A percentile compares a stretch with the other conserved stretches of the same genome.
phyloP scores from a whole-genome alignment of 2,888 invertebrate genomes.

The Meiosimyza decipiens region DNA sequence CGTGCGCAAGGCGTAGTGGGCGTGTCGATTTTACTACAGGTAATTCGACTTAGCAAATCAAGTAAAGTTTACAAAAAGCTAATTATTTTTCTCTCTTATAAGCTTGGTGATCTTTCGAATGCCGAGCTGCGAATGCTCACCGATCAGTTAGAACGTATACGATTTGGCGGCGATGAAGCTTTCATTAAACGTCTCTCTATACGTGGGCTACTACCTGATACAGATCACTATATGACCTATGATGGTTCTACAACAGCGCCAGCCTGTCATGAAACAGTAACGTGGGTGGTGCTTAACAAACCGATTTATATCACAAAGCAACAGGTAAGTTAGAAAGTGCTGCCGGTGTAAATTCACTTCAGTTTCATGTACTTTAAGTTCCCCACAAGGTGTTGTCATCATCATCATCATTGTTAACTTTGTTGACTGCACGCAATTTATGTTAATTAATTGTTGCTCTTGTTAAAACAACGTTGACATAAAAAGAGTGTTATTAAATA shows the following conservation, averaged over 20 bases:
- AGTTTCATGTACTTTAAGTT: no score
- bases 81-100: constrained; percentile 44
- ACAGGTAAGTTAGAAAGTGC: constrained; percentile 75
- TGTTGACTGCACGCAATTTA: background rate
- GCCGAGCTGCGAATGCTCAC: constrained; percentile 90
- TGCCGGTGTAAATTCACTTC: background rate
- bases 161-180: constrained; percentile 89
- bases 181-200: constrained; percentile 88
- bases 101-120: constrained; percentile 94
- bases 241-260: constrained; percentile 97
- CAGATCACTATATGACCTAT: constrained; percentile 97
- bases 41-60: constrained; percentile 64
- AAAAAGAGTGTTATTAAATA: constrained; percentile 7
- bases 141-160: constrained; percentile 91
- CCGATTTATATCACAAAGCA: constrained; percentile 98
- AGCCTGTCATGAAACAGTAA: constrained; percentile 97
- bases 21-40: constrained; percentile 94
- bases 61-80: background rate
- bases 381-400: background rate
- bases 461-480: background rate
- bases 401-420: background rate
- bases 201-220: constrained; percentile 88
- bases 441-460: background rate
- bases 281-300: constrained; percentile 98
- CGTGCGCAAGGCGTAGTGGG: constrained; percentile 96